Evolutionary conservation across 2,113 vertebrate genomes (phyloP).

Genomic region (Rallus limicola): DNA sequence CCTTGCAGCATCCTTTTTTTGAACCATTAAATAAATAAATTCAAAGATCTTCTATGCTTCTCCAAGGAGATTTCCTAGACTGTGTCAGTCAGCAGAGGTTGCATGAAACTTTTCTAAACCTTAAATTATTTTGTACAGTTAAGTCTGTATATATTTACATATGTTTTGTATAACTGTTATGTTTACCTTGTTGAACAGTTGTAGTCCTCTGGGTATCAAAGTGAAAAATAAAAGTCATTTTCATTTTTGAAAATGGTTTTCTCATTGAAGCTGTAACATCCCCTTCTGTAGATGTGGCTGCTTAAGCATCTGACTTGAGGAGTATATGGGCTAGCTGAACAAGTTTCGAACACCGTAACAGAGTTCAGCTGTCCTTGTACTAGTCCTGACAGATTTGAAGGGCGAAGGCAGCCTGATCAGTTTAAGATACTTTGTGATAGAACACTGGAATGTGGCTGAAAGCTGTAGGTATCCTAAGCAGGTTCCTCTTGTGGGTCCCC

Average conservation of each 20-base stretch:
- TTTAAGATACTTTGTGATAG: neutral
- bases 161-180: conserved; percentile 76
- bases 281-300: neutral
- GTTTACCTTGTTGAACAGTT: conserved; percentile 72
- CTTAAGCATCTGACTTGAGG: too few relatives aligned
- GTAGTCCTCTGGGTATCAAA: conserved; percentile 69
- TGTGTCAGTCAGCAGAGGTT: conserved; percentile 88
- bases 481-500: neutral
- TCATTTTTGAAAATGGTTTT: conserved; percentile 66
- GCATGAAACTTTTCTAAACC: conserved; percentile 80
- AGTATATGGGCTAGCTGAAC: neutral
- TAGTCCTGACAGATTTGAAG: neutral
- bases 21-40: conserved; percentile 76
- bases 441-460: neutral
- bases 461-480: neutral
- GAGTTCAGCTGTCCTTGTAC: neutral
- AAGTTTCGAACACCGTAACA: neutral
- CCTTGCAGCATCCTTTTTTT: conserved; percentile 90
- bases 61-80: conserved; percentile 84
- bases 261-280: conserved; percentile 9
- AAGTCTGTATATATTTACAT: conserved; percentile 76
- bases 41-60: conserved; percentile 75
- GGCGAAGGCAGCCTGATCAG: neutral
- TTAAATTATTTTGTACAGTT: conserved; percentile 85
- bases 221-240: conserved; percentile 73